Base-by-base conservation (phyloP, 64 coral and sea anemone genomes). In the Montipora foliosa region DNA sequence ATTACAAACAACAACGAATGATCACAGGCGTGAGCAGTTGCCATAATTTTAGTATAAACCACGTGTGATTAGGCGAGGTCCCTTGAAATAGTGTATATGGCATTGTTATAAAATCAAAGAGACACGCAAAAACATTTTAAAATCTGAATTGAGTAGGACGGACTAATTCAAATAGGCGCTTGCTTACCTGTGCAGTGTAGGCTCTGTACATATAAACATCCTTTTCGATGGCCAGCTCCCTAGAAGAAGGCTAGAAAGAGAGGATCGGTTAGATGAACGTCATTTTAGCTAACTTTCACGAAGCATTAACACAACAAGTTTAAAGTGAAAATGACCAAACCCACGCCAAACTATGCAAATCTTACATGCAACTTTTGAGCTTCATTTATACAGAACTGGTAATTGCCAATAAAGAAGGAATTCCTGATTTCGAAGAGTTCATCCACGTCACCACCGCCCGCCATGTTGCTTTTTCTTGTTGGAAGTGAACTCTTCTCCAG, bases 181-280 rank as follows among this genome's bases (percentile, higher is more conserved):
- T 13, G 87, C 90, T 68, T 75, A 99, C 98, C 95, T 99, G 98
- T 67, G 98, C 98, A 44, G 92, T 94, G 76, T 99, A 99, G 0
- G 98, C 98, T 81, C 98, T 91, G 48, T 96, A 99, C 98, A 99
- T 99, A 76, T 94, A 99, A 85, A 96, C 88, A 83, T 99, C 98
- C 83, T 96, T 96, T 84, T 99, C 98, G 29, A 96, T 94, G 61
- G 91, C 89, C 11, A 99, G 55, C 46, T 95, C 94, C 7, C 90
- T 21, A 37, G 83, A 60, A 4, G 89, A 88, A 74, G 94, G 77
- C 94, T 95, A 24, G 52, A 55, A 55, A 67, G 11, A 78, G 48
- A 62, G 13, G 2, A 62, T 12, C 3, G 12, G 2, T 22, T 22
- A 22, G 22, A 22, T 22, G 22, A 22, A 22, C 22, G 60, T 62